Evolutionary conservation across 2,113 vertebrate species (phyloP).

Genomic region (Orthonyx spaldingii): DNA sequence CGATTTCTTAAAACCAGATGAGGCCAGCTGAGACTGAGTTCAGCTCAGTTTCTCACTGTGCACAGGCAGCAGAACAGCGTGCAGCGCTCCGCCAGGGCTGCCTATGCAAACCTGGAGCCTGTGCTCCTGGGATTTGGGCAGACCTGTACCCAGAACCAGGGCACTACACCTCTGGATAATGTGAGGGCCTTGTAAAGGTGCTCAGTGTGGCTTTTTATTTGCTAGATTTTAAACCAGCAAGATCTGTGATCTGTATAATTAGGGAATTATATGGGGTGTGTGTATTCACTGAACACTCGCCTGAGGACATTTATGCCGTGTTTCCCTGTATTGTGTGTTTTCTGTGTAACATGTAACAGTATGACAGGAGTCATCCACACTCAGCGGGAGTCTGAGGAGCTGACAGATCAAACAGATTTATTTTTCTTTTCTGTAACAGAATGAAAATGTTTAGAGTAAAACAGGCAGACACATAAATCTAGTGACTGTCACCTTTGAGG

Average conservation of each 20-base stretch:
- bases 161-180: accelerated
- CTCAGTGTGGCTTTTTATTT: neutral
- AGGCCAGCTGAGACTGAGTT: neutral
- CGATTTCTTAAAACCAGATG: neutral
- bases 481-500: neutral
- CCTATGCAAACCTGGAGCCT: neutral
- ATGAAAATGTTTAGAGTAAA: neutral
- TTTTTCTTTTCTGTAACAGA: neutral
- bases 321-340: neutral
- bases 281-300: neutral
- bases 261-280: too few relatives aligned
- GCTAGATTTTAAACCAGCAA: neutral
- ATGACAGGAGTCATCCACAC: neutral
- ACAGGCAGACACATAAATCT: neutral
- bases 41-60: neutral
- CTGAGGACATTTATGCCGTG: neutral
- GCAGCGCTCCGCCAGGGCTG: accelerated
- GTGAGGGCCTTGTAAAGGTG: neutral
- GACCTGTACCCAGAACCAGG: neutral
- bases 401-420: neutral
- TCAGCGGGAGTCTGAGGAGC: neutral
- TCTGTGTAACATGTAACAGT: neutral
- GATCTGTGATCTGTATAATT: neutral
- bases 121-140: neutral
- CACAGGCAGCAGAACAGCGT: accelerated